Percentiles rank a stretch among this genome's conserved stretches.
These are phyloP conservation scores for Antrozous pallidus DNA, from an alignment of 2,797 vertebrate species.

Conservation along the genomic window DNA sequence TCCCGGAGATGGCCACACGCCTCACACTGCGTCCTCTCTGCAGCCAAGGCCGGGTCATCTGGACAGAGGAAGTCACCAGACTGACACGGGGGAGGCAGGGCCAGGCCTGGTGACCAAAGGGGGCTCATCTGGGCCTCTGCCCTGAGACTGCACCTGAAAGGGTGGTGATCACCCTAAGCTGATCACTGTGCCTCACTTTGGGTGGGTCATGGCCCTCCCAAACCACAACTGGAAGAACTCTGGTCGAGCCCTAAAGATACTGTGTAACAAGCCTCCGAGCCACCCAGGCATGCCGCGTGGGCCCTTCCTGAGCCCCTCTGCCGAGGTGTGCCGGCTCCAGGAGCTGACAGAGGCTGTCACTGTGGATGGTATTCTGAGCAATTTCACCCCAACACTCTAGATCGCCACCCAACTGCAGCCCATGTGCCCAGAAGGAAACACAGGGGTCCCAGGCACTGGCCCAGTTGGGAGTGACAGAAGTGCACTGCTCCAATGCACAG, in stretches of 20 bases:
- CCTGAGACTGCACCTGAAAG: not conserved
- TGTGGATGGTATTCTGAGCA: not conserved
- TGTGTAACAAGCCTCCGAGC: not conserved
- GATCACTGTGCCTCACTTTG: rapidly evolving
- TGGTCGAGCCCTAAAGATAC: not conserved
- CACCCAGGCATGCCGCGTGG: not conserved
- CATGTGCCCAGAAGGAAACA: not conserved
- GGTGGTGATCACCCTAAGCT: not conserved
- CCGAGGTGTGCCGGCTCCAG: not conserved
- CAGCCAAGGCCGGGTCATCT: slow-evolving; percentile 35
- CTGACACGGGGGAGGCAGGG: no score
- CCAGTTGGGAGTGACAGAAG: not conserved
- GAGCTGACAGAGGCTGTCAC: not conserved
- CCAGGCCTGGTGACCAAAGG: not conserved
- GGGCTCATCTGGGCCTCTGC: not conserved
- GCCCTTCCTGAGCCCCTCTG: not conserved
- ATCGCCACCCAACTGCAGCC: not conserved
- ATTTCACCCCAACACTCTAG: not conserved
- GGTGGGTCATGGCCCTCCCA: not conserved
- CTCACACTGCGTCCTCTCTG: not conserved
- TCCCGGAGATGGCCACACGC: slow-evolving; percentile 50
- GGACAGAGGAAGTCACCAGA: not conserved
- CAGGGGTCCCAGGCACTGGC: not conserved
- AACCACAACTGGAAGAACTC: not conserved
- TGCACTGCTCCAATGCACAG: not conserved